Base-by-base conservation (phyloP, 92 coral and sea anemone genomes). In the Epizoanthus ramosus region DNA sequence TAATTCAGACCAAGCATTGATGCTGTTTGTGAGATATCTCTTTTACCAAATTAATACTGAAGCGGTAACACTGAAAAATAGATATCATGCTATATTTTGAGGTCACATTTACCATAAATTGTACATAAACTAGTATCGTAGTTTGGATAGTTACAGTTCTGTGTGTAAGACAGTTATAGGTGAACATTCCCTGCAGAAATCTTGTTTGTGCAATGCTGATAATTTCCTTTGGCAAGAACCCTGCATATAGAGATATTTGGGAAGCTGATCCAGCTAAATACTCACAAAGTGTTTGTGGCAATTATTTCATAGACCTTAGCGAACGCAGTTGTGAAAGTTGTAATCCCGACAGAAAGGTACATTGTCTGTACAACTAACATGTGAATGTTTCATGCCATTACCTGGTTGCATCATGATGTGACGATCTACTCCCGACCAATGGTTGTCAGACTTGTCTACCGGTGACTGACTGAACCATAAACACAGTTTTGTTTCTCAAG, bases 281-380 rank as follows among this genome's bases (percentile, higher is more conserved):
- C 99, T 97, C 93, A 97, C 94, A 85, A 88, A 91, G 92, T 88
- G 93, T 95, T 94, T 97, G 94, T 93, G 99, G 99, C 95, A 92
- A 93, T 94, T 97, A 94, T 88, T 92, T 89, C 98, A 91, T 97
- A 97, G 99, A 97, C 98, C 87, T 91, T 97, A 97, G 99, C 99
- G 98, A 97, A 97, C 90, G 99, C 99, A 89, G 95, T 97, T 93
- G 99, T 97, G 98, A 97, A 97, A 97, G 99, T 97, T 94, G 99
- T 97, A 92, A 94, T 97, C 98, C 99, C 99, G 99, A 97, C 98
- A 91, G 99, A 97, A 94, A 97, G 99, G 99, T 97, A 96, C 95
- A 86, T 80, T 79, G 80, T 86, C 81, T 52, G 85, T 86, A 86
- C 88, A 85, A 85, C 87, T 71, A 74, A 74, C 82, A 83, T 79